phyloP scores from a whole-genome alignment of 2,113 vertebrate species.

The Paraplagusia blochii region DNA sequence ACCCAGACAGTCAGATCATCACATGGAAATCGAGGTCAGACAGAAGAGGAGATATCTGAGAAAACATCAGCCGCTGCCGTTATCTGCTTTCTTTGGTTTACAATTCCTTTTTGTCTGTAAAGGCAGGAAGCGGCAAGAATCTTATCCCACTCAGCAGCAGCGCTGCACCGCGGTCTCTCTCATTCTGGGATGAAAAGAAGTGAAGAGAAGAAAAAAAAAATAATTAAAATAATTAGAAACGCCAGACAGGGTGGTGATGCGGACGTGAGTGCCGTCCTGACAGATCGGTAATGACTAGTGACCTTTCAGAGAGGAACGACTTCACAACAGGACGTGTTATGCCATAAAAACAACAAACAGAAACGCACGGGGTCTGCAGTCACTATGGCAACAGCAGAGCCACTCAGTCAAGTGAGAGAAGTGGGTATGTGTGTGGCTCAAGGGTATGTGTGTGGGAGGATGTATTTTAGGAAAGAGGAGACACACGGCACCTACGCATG shows the following conservation, averaged over 20 bases:
- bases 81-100: constrained; percentile 32
- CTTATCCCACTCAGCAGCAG: constrained; percentile 11
- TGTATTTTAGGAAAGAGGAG: background rate
- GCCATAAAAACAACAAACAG: constrained; percentile 23
- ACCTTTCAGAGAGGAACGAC: constrained; percentile 50
- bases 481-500: background rate
- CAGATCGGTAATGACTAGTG: constrained; percentile 35
- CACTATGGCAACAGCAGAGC: constrained; percentile 51
- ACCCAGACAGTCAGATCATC: constrained; percentile 1
- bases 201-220: too few species aligned
- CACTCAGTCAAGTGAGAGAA: constrained; percentile 29
- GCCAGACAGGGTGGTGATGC: background rate
- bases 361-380: constrained; percentile 25
- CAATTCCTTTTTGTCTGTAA: constrained; percentile 35
- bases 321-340: constrained; percentile 14
- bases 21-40: constrained; percentile 52
- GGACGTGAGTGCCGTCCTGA: constrained; percentile 1
- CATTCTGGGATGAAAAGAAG: constrained; percentile 5
- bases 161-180: constrained; percentile 10
- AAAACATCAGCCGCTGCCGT: constrained; percentile 25
- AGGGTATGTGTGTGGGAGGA: constrained; percentile 3
- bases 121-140: constrained; percentile 24
- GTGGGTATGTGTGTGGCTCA: constrained; percentile 13
- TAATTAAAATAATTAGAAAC: constrained; percentile 13
- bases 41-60: constrained; percentile 25